These are phyloP conservation scores for Acrobeloides nanus DNA, from an alignment of 2,888 invertebrate genomes.

Conservation along the genomic window DNA sequence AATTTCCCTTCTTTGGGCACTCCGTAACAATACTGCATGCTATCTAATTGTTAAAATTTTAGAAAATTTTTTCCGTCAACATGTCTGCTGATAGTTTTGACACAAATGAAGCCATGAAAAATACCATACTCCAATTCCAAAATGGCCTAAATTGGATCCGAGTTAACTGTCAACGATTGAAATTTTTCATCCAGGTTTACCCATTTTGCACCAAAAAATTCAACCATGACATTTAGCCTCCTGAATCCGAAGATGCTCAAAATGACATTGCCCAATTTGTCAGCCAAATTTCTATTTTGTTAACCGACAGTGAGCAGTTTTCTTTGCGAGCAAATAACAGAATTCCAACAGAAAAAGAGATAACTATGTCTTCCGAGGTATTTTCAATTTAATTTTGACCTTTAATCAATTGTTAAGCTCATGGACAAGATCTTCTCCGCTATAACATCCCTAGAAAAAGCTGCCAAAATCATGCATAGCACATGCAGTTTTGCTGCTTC, in stretches of 20 bases:
- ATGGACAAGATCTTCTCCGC: slow-evolving; percentile 29
- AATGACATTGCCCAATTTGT: slow-evolving; percentile 16
- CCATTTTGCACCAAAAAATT: neutral
- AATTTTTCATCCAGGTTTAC: slow-evolving; percentile 12
- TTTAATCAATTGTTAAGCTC: slow-evolving; percentile 19
- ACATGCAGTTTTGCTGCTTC: slow-evolving; percentile 33
- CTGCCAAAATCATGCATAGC: slow-evolving; percentile 29
- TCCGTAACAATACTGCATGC: too few species aligned
- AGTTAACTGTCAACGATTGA: slow-evolving; percentile 32
- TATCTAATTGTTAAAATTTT: slow-evolving; percentile 13
- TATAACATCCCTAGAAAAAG: slow-evolving; percentile 30
- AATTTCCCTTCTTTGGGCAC: too few species aligned
- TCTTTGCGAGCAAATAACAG: slow-evolving; percentile 19
- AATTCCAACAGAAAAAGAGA: slow-evolving; percentile 22
- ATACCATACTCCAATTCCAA: slow-evolving; percentile 21
- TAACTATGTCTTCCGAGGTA: slow-evolving; percentile 3
- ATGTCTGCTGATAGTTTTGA: slow-evolving; percentile 40
- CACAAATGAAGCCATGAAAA: slow-evolving; percentile 23
- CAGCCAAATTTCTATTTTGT: slow-evolving; percentile 8
- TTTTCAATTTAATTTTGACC: slow-evolving; percentile 4
- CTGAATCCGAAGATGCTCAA: slow-evolving; percentile 8
- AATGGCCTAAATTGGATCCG: slow-evolving; percentile 34
- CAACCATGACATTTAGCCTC: neutral
- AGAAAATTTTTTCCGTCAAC: slow-evolving; percentile 43
- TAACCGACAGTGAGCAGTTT: slow-evolving; percentile 15